A percentile compares a stretch with the other conserved stretches of the same genome.
Evolutionary conservation across 1,140 invertebrate genomes (phyloP).

Genomic region (Drosophila nikananu): DNA sequence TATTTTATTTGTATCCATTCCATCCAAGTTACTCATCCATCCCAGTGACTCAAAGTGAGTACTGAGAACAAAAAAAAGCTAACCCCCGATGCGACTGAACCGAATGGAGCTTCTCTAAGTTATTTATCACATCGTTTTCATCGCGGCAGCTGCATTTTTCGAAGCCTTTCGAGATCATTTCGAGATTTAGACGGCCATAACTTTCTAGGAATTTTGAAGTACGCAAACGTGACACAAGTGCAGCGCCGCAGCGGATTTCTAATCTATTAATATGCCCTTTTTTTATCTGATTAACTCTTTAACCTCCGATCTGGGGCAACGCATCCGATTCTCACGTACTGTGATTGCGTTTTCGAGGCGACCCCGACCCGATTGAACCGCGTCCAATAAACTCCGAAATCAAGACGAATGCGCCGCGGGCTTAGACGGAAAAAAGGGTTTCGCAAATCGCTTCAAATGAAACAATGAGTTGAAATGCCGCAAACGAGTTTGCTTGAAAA

Average conservation of each 20-base stretch:
- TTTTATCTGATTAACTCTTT: conserved; percentile 39
- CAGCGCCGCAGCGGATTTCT: conserved; percentile 44
- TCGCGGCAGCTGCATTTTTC: conserved; percentile 48
- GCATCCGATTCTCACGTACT: conserved; percentile 63
- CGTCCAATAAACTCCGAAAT: conserved; percentile 22
- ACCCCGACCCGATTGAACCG: conserved; percentile 64
- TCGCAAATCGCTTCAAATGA: conserved; percentile 53
- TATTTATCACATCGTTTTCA: conserved; percentile 54
- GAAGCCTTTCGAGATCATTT: conserved; percentile 24
- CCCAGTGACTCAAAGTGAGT: conserved; percentile 47
- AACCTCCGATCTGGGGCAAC: conserved; percentile 40
- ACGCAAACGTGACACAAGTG: conserved; percentile 68
- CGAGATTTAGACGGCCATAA: conserved; percentile 53
- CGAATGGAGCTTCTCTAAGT: background rate
- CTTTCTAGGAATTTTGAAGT: conserved; percentile 75
- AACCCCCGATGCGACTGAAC: background rate
- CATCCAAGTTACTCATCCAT: conserved; percentile 60
- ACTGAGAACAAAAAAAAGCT: conserved; percentile 41
- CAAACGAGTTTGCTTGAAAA: conserved; percentile 60
- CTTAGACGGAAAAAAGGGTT: conserved; percentile 59
- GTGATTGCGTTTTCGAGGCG: conserved; percentile 62
- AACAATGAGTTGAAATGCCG: conserved; percentile 55
- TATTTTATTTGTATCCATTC: background rate
- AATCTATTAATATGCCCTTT: conserved; percentile 74
- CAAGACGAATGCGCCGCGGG: conserved; percentile 7